A percentile compares a stretch with the other conserved stretches of the same genome.
Conservation (phyloP, 2,888 invertebrate genomes). For the Micoletzkya japonica region DNA sequence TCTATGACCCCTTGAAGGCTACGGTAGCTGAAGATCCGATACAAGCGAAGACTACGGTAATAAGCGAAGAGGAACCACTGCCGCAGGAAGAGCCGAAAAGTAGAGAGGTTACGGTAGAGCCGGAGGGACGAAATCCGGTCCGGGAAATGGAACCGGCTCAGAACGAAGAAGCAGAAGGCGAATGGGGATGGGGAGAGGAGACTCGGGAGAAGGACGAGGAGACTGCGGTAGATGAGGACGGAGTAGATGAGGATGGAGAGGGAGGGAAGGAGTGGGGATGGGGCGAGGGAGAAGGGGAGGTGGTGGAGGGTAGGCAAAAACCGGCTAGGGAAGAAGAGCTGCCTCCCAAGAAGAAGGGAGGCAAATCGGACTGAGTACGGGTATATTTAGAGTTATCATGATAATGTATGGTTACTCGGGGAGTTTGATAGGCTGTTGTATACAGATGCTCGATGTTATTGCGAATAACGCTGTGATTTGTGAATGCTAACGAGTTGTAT, state of each 20-base stretch:
- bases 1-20: no score
- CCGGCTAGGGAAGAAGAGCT: not conserved
- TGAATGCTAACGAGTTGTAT: no score
- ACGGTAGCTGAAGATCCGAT: not conserved
- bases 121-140: not conserved
- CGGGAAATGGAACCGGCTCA: not conserved
- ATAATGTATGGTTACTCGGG: no score
- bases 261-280: constrained; percentile 22
- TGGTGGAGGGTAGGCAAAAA: not conserved
- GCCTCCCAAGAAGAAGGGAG: constrained; percentile 19
- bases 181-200: constrained; percentile 21
- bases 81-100: not conserved
- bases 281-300: constrained; percentile 5
- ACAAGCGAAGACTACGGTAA: not conserved
- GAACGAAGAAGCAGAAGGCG: constrained; percentile 3
- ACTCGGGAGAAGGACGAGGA: no score
- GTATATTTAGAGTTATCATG: no score
- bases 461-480: no score
- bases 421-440: no score
- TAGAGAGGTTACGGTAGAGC: not conserved
- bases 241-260: constrained; percentile 4
- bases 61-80: not conserved
- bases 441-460: no score
- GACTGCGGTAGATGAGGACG: not conserved
- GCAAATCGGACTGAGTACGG: constrained; percentile 16